These are phyloP conservation scores for Amphipyra tragopoginis DNA, from an alignment of 2,888 invertebrate species.

Conservation along the genomic window DNA sequence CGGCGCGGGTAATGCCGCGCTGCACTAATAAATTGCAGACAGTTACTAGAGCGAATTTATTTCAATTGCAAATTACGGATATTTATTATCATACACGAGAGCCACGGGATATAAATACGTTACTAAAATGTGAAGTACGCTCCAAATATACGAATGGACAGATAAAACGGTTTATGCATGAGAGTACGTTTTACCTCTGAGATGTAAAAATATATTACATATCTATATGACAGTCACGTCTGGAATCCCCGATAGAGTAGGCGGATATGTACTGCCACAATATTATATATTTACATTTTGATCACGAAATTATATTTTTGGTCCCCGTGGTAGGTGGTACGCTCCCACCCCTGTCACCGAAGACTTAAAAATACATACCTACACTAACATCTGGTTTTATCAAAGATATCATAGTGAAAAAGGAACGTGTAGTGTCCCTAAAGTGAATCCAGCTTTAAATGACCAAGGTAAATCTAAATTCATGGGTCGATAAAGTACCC, in stretches of 20 bases:
- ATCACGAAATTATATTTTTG: constrained; percentile 27
- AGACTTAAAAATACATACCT: too few species aligned
- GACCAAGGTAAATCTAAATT: constrained; percentile 6
- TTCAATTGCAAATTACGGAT: constrained; percentile 44
- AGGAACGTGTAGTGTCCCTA: not conserved
- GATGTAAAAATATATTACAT: constrained; percentile 27
- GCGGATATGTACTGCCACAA: constrained; percentile 17
- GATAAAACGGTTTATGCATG: constrained; percentile 3
- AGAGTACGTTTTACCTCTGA: constrained; percentile 5
- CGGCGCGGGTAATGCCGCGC: constrained; percentile 9
- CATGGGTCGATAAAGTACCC: constrained; percentile 9
- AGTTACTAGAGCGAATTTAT: constrained; percentile 39
- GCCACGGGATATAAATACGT: constrained; percentile 26
- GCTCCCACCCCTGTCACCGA: too few species aligned
- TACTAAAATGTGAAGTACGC: constrained; percentile 25
- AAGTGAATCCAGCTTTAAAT: constrained; percentile 12
- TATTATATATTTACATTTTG: constrained; percentile 43
- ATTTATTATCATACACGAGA: constrained; percentile 41
- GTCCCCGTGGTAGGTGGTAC: not conserved
- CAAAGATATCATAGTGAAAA: not conserved
- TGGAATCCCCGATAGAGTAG: constrained; percentile 12
- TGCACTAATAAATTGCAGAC: constrained; percentile 39
- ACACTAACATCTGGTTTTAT: too few species aligned
- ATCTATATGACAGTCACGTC: constrained; percentile 36
- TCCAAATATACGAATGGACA: constrained; percentile 18